Base-by-base conservation (phyloP, 2,888 invertebrate genomes). In the Trachelus troglodyta region DNA sequence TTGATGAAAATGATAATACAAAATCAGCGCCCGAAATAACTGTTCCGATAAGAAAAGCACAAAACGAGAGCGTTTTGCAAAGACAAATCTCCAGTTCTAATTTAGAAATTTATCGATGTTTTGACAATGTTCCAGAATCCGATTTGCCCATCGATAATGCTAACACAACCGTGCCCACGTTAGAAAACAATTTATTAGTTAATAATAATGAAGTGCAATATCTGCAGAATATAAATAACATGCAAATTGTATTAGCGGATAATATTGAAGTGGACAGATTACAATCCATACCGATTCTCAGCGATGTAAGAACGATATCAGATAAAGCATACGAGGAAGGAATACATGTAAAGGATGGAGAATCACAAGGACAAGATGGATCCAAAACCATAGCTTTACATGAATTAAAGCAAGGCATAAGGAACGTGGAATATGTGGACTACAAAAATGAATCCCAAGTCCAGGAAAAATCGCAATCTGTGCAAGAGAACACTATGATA, bases 241-340 rank as follows among this genome's bases (percentile, higher is more conserved):
- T 78, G 31, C 78, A 69, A 31, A 71, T 78, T n/a, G 31, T 68
- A 78, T 69, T 78, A 15, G 12, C 31, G 31, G 23, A 37, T n/a
- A 15, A 31, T 34, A 75, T 75, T 12, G n/a, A 34, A 33, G 30
- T 75, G 12, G 69, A 31, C 4, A 71, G 73, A n/a, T 40, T 75
- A 69, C 30, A 69, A 12, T 35, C 76, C n/a, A 34, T 76, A 23
- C 75, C 78, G 11, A 69, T 75, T 69, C 40, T 76, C 6, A 79
- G 75, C 34, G 80, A 80, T 35, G 77, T 76, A 12, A 80, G 75
- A 69, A n/a, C 34, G 9, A 76, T 76, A 69, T 31, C n/a, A 35
- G 40, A 71, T 23, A 78, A 78, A 74, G 68, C 74, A 3, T 31
- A 75, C 23, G 79, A 69, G 15, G 40, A 69, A 35, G 74, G 75